Base-by-base conservation (phyloP, 2,797 vertebrate species). In the Adelosebastes latens region DNA sequence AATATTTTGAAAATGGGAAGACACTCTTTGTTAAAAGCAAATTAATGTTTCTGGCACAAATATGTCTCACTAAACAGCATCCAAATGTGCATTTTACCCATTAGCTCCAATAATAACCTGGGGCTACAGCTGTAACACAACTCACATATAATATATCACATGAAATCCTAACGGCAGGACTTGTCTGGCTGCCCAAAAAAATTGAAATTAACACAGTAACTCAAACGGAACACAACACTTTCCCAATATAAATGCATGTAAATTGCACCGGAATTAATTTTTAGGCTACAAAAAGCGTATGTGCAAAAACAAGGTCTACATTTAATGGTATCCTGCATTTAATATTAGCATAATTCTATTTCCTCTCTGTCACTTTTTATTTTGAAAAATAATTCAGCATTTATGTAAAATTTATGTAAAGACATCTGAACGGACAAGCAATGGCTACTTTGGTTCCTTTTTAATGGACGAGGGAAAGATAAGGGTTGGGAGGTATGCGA, bases 361-460 rank as follows among this genome's bases (percentile, higher is more conserved):
- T 80, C 63, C 25, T 83, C 42, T 86, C 49, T 85, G 10, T 85
- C 27, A 60, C 36, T 14, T 82, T 80, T 88, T 79, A 7, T 42
- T 16, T 42, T 42, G 14, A 85, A 92, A 92, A 92, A 92, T 91
- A 91, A 81, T 73, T 88, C 58, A 52, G 64, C 11, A 76, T 87
- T 88, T 88, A 75, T 87, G 39, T 86, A 88, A 74, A 72, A 65
- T 73, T 34, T 58, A 29, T 69, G 75, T 77, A 68, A 78, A 82
- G 71, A 77, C 59, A 87, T 86, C 73, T 89, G 70, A 79, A 88
- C 31, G 71, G 77, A 89, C 75, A 52, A 81, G 42, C 69, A 70
- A 85, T 86, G 81, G 87, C 88, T 92, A 88, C 92, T 92, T 94
- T 93, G 89, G 91, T 92, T 92, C 80, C 73, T 83, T 83, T 84